phyloP scores from a whole-genome alignment of 2,113 vertebrate genomes.

The Heteronetta atricapilla region DNA sequence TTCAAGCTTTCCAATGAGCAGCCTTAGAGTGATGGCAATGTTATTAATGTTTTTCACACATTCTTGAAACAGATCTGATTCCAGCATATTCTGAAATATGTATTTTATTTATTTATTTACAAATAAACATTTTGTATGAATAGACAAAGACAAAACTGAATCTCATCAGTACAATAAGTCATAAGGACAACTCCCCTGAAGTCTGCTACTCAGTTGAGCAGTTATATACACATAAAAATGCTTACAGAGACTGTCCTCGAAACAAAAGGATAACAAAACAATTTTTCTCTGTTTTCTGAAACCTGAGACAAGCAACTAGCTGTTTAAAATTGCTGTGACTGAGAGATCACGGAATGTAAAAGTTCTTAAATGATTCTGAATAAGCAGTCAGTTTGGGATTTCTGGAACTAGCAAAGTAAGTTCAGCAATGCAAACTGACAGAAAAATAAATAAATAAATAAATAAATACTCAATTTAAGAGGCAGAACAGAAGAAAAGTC shows the following conservation, averaged over 20 bases:
- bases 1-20: neutral
- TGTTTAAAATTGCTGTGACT: slow-evolving; percentile 17
- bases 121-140: neutral
- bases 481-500: neutral
- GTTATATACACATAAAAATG: slow-evolving; percentile 9
- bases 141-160: slow-evolving; percentile 16
- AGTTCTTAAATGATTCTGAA: neutral
- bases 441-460: too few relatives aligned
- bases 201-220: slow-evolving; percentile 26
- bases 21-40: neutral
- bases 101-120: neutral
- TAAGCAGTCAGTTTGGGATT: slow-evolving; percentile 24
- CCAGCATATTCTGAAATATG: neutral
- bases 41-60: neutral
- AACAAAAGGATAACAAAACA: neutral
- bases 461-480: neutral
- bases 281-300: slow-evolving; percentile 48
- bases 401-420: neutral
- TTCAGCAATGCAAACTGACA: neutral
- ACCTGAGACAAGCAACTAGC: neutral
- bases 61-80: neutral
- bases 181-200: slow-evolving; percentile 22
- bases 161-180: slow-evolving; percentile 4
- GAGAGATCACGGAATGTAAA: neutral
- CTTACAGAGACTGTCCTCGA: neutral